Percentiles rank a stretch among this genome's conserved stretches.
phyloP scores from a whole-genome alignment of 2,113 vertebrate species.

The Muscicapa adusta region DNA sequence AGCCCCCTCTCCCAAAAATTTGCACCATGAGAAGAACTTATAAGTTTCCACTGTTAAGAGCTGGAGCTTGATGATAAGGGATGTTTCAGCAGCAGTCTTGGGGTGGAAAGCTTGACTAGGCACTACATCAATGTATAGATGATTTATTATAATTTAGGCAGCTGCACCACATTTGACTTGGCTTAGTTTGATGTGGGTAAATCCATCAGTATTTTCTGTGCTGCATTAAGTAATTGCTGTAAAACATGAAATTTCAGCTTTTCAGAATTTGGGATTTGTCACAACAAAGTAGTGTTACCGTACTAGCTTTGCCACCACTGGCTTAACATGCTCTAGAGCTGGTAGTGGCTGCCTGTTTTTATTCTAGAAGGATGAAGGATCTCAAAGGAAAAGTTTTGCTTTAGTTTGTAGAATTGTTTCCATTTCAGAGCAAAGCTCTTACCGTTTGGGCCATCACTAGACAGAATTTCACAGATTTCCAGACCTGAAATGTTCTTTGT shows the following conservation, averaged over 20 bases:
- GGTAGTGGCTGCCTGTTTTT: not conserved
- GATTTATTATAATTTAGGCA: conserved; percentile 12
- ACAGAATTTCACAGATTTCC: not conserved
- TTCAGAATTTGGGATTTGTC: not conserved
- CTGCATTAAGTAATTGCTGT: not conserved
- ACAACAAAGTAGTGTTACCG: not conserved
- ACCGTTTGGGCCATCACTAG: not conserved
- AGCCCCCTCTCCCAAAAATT: not conserved
- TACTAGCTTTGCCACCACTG: not conserved
- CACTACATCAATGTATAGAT: not conserved
- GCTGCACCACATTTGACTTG: conserved; percentile 25
- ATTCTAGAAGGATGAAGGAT: not conserved
- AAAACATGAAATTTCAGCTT: not conserved
- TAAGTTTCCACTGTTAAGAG: not conserved
- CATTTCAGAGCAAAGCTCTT: not conserved
- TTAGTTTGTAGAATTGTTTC: not conserved
- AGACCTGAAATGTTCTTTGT: conserved; percentile 14
- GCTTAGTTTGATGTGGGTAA: not conserved
- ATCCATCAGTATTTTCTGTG: not conserved
- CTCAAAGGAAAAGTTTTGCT: not conserved
- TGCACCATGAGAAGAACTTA: not conserved
- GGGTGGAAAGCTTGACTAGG: not conserved
- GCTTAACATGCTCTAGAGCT: not conserved
- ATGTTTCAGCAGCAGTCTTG: not conserved
- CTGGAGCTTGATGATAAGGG: conserved; percentile 1